phyloP scores from a whole-genome alignment of 1,140 invertebrate genomes.

The Streblospio benedicti region DNA sequence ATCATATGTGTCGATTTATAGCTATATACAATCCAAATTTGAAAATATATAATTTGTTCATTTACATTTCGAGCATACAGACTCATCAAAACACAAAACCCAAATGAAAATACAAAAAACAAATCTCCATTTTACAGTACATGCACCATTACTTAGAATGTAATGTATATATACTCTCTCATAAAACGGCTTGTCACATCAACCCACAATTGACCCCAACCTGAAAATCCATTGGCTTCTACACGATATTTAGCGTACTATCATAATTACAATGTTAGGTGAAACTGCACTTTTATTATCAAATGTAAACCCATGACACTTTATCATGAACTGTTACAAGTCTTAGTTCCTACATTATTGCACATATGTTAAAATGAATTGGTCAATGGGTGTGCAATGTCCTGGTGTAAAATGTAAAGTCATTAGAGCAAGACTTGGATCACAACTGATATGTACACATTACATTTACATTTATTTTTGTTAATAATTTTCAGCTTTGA shows the following conservation, averaged over 20 bases:
- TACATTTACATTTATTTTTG: no score
- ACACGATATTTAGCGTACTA: no score
- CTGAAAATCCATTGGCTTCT: no score
- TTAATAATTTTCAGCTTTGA: constrained; percentile 55
- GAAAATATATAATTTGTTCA: neutral
- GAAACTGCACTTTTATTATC: no score
- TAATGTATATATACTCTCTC: no score
- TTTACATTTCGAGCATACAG: neutral
- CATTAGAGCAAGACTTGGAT: neutral
- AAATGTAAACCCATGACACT: neutral
- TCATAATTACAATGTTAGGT: no score
- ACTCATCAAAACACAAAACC: neutral
- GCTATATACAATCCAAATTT: neutral
- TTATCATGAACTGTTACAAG: neutral
- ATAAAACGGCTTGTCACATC: no score
- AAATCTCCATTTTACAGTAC: no score
- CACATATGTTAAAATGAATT: neutral
- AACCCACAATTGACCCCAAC: no score
- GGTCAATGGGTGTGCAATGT: neutral
- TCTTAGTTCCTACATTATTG: neutral
- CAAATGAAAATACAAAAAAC: no score
- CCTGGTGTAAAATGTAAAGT: neutral
- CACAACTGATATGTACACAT: no score
- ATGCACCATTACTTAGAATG: no score
- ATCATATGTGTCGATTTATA: neutral